These are phyloP conservation scores for Xestia xanthographa DNA, from an alignment of 2,888 invertebrate genomes.

Conservation along the genomic window DNA sequence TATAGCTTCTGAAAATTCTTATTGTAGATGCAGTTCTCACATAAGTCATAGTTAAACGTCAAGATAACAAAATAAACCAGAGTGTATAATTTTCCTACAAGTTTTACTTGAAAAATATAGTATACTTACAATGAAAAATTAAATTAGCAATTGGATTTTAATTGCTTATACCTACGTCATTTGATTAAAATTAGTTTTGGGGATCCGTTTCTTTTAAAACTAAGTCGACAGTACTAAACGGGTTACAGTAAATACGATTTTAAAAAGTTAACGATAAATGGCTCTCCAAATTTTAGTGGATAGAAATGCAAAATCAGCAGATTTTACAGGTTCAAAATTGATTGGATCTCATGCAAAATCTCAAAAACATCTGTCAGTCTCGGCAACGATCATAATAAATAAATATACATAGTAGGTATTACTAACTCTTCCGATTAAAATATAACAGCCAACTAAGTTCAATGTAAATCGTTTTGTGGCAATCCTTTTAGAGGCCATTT, in stretches of 20 bases:
- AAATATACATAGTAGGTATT: background rate
- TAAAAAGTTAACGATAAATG: background rate
- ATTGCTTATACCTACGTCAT: background rate
- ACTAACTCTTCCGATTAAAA: background rate
- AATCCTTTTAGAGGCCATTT: background rate
- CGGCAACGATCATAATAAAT: background rate
- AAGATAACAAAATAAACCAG: background rate
- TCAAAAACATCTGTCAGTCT: background rate
- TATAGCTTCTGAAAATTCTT: background rate
- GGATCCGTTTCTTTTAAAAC: background rate
- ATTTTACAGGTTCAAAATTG: background rate
- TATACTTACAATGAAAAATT: background rate
- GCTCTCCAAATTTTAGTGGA: background rate
- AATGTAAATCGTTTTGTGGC: background rate
- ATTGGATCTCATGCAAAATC: background rate
- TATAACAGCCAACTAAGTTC: background rate
- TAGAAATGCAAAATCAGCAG: background rate
- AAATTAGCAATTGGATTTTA: background rate
- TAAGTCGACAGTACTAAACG: background rate
- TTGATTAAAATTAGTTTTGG: background rate
- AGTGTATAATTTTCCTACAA: background rate
- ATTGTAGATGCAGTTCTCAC: constrained; percentile 15
- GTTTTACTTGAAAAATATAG: too few species aligned
- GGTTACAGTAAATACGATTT: background rate
- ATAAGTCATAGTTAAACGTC: background rate